Evolutionary conservation across 2,797 vertebrate genomes (phyloP), one percentile per base, ranked within the genome.

Genomic region (Triplophysa yarkandensis): DNA sequence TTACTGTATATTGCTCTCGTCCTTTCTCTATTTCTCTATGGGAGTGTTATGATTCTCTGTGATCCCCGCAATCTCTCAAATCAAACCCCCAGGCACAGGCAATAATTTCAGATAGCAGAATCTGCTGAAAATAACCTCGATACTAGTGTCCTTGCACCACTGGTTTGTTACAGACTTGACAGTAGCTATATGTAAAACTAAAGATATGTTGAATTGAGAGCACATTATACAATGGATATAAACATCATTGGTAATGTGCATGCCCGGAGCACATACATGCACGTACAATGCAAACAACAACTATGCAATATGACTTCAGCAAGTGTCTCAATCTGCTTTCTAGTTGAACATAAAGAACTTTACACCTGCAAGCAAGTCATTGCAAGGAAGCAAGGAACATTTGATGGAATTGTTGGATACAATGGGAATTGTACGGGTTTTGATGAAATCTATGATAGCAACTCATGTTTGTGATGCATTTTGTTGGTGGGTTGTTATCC

Each of bases 51-150:
- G 44, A 41, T 58, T 28, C 46, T 65, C 65, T 5, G 78, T 43
- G 32, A 54, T 27, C 43, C 64, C 39, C 52, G 58, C 64, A 63
- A 79, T 57, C 64, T 64, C 58, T 62, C 57, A 58, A 43, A 60
- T 61, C 34, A 71, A 55, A 65, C 4, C 80, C 62, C 5, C 1
- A 71, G 64, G 58, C 41, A 11, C 58, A 25, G 39, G 63, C 64
- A 80, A 81, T 79, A 77, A 63, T 62, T 76, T 32, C 27, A 74
- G 78, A 79, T 62, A 71, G 46, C 32, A 74, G 68, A 78, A 52
- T 74, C 61, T 52, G 43, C 74, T 77, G 68, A 44, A 81, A 76
- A 78, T 58, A 78, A 61, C 46, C 71, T 60, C 28, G 28, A 44
- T 43, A 16, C 44, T 1, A 36, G 50, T 10, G 48, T 68, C 52